These are phyloP conservation scores for Phrynocephalus forsythii DNA, from an alignment of 2,797 vertebrate genomes.

Conservation along the genomic window DNA sequence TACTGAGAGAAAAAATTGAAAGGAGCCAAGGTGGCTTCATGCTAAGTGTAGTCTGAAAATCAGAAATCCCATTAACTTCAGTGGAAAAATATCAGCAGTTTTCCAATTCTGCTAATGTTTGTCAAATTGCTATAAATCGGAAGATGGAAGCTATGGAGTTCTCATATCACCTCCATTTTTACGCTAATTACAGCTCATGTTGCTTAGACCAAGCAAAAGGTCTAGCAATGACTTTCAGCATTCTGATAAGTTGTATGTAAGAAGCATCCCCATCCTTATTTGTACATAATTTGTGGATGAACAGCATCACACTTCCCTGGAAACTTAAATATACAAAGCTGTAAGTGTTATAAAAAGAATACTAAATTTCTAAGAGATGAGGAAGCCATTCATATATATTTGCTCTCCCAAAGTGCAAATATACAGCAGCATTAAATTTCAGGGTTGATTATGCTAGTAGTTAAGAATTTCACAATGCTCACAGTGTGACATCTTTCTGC, in stretches of 20 bases:
- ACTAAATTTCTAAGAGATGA: constrained; percentile 19
- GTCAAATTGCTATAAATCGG: neutral
- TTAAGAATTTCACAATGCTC: constrained; percentile 36
- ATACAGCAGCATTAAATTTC: neutral
- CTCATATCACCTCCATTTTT: neutral
- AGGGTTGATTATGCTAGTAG: constrained; percentile 14
- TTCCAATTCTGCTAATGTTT: constrained; percentile 5
- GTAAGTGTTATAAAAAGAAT: constrained; percentile 6
- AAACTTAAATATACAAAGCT: constrained; percentile 11
- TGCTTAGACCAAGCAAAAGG: neutral
- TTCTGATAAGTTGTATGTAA: accelerated
- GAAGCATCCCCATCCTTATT: neutral
- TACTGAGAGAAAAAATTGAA: neutral
- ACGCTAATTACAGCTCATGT: neutral
- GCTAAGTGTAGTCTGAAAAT: neutral
- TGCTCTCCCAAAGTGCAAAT: neutral
- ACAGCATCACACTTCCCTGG: neutral
- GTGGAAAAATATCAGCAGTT: neutral
- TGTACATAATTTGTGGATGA: neutral
- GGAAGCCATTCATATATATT: constrained; percentile 5
- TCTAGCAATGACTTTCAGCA: neutral
- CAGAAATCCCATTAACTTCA: neutral
- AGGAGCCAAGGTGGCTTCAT: neutral
- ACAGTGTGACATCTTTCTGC: constrained; percentile 21
- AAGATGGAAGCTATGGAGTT: neutral